A percentile compares a stretch with the other conserved stretches of the same genome.
phyloP scores from a whole-genome alignment of 1,140 invertebrate species.

The Galleria mellonella region DNA sequence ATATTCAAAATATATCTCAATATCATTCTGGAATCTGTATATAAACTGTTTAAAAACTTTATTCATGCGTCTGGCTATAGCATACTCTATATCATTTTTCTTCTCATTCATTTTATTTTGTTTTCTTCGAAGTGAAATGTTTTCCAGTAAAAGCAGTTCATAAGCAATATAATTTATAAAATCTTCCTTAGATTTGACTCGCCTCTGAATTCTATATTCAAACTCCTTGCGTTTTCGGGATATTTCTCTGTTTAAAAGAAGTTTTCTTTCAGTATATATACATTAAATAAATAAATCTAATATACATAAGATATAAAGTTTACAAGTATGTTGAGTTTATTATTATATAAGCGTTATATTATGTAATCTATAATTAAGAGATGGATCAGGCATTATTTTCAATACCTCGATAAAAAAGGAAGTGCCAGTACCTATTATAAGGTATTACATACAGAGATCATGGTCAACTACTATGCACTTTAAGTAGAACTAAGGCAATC shows the following conservation, averaged over 20 bases:
- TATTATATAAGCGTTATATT: too few relatives aligned
- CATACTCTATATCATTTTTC: slow-evolving; percentile 79
- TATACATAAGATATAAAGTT: too few relatives aligned
- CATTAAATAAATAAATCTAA: too few relatives aligned
- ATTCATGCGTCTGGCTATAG: slow-evolving; percentile 79
- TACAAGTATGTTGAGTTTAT: too few relatives aligned
- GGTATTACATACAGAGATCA: too few relatives aligned
- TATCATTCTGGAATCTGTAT: slow-evolving; percentile 78
- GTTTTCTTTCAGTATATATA: too few relatives aligned
- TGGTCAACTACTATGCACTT: too few relatives aligned
- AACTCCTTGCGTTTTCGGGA: slow-evolving; percentile 80
- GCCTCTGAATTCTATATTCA: slow-evolving; percentile 83
- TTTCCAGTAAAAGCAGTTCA: slow-evolving; percentile 80
- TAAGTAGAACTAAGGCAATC: too few relatives aligned
- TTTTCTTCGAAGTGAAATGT: slow-evolving; percentile 76
- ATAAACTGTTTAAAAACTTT: slow-evolving; percentile 79
- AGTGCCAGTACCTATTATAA: too few relatives aligned
- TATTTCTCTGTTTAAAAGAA: slow-evolving; percentile 75
- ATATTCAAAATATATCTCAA: slow-evolving; percentile 82
- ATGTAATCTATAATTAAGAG: too few relatives aligned
- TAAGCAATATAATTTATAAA: slow-evolving; percentile 84
- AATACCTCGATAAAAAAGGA: too few relatives aligned
- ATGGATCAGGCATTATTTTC: too few relatives aligned
- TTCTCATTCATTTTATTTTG: slow-evolving; percentile 77
- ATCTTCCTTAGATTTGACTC: slow-evolving; percentile 81